phyloP scores from a whole-genome alignment of 2,888 invertebrate species.

The Drosophila kokeensis region DNA sequence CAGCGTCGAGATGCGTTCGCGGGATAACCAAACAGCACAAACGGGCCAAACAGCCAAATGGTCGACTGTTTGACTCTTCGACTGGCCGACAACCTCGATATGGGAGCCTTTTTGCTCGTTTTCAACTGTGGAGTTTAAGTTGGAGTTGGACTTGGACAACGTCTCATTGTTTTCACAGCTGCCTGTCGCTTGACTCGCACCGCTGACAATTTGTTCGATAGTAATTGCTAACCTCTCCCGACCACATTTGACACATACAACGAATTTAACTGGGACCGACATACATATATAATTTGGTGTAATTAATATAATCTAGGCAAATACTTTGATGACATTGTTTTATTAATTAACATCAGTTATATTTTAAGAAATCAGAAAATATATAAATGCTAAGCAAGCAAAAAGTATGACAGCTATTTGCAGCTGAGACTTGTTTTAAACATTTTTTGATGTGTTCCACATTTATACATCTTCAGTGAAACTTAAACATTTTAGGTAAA shows the following conservation, averaged over 20 bases:
- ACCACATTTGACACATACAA: slow-evolving; percentile 78
- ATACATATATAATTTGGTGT: background rate
- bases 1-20: slow-evolving; percentile 59
- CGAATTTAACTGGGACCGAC: slow-evolving; percentile 5
- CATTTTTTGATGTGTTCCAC: background rate
- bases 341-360: background rate
- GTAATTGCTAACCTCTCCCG: slow-evolving; percentile 84
- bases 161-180: slow-evolving; percentile 80
- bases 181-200: slow-evolving; percentile 56
- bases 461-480: background rate
- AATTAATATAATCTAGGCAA: background rate
- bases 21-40: slow-evolving; percentile 54
- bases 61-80: slow-evolving; percentile 15
- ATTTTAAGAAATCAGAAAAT: background rate
- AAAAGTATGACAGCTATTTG: background rate
- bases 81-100: slow-evolving; percentile 42
- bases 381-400: background rate
- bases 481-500: background rate
- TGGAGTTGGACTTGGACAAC: slow-evolving; percentile 33
- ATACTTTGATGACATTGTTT: background rate
- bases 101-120: slow-evolving; percentile 2
- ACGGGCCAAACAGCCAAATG: slow-evolving; percentile 25
- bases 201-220: slow-evolving; percentile 85
- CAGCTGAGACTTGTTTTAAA: background rate
- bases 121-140: background rate